These are phyloP conservation scores for Julus scanicus DNA, from an alignment of 2,888 invertebrate species.

Conservation along the genomic window DNA sequence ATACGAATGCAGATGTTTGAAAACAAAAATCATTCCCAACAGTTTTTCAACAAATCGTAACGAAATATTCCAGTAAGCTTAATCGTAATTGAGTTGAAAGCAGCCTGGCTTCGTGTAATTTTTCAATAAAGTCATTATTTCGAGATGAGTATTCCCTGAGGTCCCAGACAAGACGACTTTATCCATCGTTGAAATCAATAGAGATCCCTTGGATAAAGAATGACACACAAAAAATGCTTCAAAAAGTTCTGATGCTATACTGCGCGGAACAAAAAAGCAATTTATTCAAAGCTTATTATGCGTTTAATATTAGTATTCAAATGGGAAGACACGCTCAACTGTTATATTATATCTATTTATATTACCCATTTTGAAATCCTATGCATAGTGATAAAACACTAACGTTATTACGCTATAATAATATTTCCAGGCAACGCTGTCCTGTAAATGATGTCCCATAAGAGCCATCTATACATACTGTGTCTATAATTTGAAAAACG, in stretches of 20 bases:
- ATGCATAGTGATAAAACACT: no score
- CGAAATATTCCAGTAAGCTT: constrained; percentile 2
- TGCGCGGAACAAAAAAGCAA: not conserved
- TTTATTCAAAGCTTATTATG: not conserved
- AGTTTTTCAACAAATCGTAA: not conserved
- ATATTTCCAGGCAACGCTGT: no score
- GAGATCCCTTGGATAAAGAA: not conserved
- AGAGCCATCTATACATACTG: no score
- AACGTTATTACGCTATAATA: no score
- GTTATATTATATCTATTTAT: no score
- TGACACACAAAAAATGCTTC: not conserved
- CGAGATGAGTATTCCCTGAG: not conserved
- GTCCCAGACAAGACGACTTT: not conserved
- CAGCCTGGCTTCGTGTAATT: not conserved
- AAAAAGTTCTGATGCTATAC: not conserved
- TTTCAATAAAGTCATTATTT: constrained; percentile 4
- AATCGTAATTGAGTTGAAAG: not conserved
- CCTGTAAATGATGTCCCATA: no score
- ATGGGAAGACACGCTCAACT: not conserved
- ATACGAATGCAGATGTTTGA: not conserved
- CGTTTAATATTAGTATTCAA: not conserved
- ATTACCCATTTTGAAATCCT: no score
- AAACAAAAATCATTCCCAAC: not conserved
- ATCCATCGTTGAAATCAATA: not conserved
- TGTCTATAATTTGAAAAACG: no score